Base-by-base conservation (phyloP, 2,113 vertebrate species). In the Sylvietta virens region DNA sequence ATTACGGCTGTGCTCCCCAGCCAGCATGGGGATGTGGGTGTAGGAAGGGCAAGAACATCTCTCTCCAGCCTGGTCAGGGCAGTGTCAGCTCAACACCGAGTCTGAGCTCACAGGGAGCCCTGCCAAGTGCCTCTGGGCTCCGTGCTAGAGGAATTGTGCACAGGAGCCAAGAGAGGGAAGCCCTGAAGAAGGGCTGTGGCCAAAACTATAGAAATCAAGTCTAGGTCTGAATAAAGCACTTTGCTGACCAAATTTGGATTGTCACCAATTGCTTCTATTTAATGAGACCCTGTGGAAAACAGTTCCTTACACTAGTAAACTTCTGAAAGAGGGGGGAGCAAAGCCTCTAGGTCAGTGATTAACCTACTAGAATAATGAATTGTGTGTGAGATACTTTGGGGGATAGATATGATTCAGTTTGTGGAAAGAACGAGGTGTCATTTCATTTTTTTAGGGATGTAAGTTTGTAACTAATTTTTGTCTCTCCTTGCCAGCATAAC, bases 381-480 rank as follows among this genome's bases (percentile, higher is more conserved):
- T 96, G 90, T 94, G 90, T 84, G 84, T 45, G 94, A 96, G 96
- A 95, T 53, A 45, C 97, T 97, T 97, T 79, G 70, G 97, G 96
- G 94, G 91, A 93, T 94, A 92, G 88, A 91, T 86, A 82, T 94
- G 95, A 97, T 97, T 97, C 93, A 58, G 96, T 95, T 95, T 95
- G 88, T 94, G 88, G 78, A 97, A 97, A 96, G 92, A 96, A 84
- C 27, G 69, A 96, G 88, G 85, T 92, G 67, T 97, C 90, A 86
- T 90, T 97, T 97, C 6, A 8, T 15, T 97, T 97, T 95, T 95
- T 89, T 94, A 97, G 95, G 96, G 97, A 96, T 97, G 95, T 97
- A 97, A 98, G 97, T 98, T 97, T 97, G 97, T 97, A 97, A 98
- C 98, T 98, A 97, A 98, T 98, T 98, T 98, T 98, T 98, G 98